Evolutionary conservation across 2,888 invertebrate species (phyloP).

Genomic region (Drosophila peninsularis): DNA sequence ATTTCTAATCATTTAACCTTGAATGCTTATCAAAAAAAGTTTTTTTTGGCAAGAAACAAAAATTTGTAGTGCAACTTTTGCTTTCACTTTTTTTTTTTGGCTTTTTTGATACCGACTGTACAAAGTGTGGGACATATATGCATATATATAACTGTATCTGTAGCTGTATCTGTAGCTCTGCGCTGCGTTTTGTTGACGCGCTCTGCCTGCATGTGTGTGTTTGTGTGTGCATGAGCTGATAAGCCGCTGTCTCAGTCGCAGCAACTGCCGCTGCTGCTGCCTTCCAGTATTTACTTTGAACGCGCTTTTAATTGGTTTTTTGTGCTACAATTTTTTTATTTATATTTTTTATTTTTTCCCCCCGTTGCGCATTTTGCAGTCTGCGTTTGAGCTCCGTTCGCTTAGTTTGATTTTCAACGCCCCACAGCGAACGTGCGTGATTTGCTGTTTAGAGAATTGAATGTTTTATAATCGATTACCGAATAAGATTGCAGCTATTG

Average conservation of each 20-base stretch:
- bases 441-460: conserved; percentile 1
- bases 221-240: conserved; percentile 42
- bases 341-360: conserved; percentile 29
- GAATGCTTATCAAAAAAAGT: conserved; percentile 53
- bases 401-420: conserved; percentile 42
- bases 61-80: conserved; percentile 45
- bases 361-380: conserved; percentile 66
- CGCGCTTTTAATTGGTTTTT: conserved; percentile 48
- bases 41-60: conserved; percentile 1
- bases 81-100: conserved; percentile 4
- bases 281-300: conserved; percentile 41
- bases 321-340: conserved; percentile 42
- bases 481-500: not conserved
- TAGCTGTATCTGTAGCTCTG: conserved; percentile 29
- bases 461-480: conserved; percentile 1
- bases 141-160: conserved; percentile 16
- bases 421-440: conserved; percentile 23
- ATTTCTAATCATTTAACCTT: conserved; percentile 61
- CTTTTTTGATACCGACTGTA: conserved; percentile 15
- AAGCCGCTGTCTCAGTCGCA: conserved; percentile 38
- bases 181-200: conserved; percentile 52
- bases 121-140: conserved; percentile 10
- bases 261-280: conserved; percentile 11
- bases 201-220: conserved; percentile 5
- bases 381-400: conserved; percentile 43